Percentiles rank a stretch among this genome's conserved stretches.
Evolutionary conservation across 2,113 vertebrate species (phyloP).

Genomic region (Oreotrochilus melanogaster): DNA sequence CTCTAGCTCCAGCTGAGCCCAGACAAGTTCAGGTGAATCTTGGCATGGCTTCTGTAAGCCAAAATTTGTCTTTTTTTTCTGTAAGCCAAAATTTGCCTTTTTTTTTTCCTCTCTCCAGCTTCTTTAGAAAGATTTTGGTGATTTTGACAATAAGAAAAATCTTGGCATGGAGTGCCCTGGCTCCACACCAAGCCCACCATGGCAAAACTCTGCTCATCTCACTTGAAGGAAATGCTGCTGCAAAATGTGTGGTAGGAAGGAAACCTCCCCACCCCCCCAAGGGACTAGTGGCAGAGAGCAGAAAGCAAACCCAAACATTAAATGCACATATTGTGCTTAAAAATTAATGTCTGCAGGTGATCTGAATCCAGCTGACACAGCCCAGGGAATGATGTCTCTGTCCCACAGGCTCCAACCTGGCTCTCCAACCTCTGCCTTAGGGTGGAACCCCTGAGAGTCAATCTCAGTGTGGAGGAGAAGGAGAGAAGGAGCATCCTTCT

Average conservation of each 20-base stretch:
- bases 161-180: not conserved
- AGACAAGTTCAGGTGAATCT: not conserved
- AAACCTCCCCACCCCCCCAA: not conserved
- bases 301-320: not conserved
- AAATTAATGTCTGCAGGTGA: not conserved
- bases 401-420: not conserved
- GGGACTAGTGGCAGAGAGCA: rapidly evolving
- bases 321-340: not conserved
- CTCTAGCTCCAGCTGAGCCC: not conserved
- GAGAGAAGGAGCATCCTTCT: not conserved
- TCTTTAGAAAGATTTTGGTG: not conserved
- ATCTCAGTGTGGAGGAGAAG: not conserved
- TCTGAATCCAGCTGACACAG: not conserved
- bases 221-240: not conserved
- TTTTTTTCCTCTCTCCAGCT: not conserved
- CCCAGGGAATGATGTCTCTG: too few relatives aligned
- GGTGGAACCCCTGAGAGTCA: not conserved
- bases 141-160: not conserved
- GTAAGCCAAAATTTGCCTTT: not conserved
- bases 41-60: not conserved
- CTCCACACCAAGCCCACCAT: rapidly evolving
- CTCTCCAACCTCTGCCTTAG: not conserved
- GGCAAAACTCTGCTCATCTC: rapidly evolving
- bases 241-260: not conserved
- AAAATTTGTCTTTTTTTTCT: rapidly evolving